Evolutionary conservation across 2,888 invertebrate genomes (phyloP).

Genomic region (Neria commutata): DNA sequence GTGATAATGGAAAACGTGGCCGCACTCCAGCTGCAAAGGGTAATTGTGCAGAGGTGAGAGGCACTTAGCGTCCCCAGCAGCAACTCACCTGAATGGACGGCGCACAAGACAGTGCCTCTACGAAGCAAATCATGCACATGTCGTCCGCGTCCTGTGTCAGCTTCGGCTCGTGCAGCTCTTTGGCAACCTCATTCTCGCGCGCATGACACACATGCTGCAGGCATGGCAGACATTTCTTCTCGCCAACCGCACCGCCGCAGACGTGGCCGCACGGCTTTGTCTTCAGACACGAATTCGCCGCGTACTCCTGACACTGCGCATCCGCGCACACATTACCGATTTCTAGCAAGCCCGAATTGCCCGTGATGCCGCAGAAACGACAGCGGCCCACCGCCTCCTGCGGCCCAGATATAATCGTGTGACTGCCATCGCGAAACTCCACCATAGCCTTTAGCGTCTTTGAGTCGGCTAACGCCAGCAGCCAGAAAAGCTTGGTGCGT

Average conservation of each 20-base stretch:
- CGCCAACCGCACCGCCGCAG: conserved; percentile 92
- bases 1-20: conserved; percentile 94
- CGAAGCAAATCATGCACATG: conserved; percentile 99
- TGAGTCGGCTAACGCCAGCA: conserved; percentile 90
- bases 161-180: conserved; percentile 58
- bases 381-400: conserved; percentile 74
- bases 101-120: conserved; percentile 93
- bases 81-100: conserved; percentile 82
- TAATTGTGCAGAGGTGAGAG: not conserved
- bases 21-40: conserved; percentile 77
- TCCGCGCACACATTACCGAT: conserved; percentile 94
- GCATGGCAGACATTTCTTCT: conserved; percentile 86
- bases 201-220: conserved; percentile 79
- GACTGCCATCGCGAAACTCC: conserved; percentile 83
- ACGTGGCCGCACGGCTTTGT: conserved; percentile 86
- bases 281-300: conserved; percentile 76
- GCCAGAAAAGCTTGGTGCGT: conserved; percentile 93
- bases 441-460: conserved; percentile 88
- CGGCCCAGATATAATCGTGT: conserved; percentile 62
- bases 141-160: conserved; percentile 96
- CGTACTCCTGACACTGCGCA: conserved; percentile 84
- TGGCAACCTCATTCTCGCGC: conserved; percentile 56
- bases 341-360: conserved; percentile 81
- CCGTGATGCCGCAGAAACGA: conserved; percentile 88
- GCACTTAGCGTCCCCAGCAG: not conserved